Percentiles rank a stretch among this genome's conserved stretches.
phyloP scores from a whole-genome alignment of 1,140 invertebrate species.

The Chymomyza costata region DNA sequence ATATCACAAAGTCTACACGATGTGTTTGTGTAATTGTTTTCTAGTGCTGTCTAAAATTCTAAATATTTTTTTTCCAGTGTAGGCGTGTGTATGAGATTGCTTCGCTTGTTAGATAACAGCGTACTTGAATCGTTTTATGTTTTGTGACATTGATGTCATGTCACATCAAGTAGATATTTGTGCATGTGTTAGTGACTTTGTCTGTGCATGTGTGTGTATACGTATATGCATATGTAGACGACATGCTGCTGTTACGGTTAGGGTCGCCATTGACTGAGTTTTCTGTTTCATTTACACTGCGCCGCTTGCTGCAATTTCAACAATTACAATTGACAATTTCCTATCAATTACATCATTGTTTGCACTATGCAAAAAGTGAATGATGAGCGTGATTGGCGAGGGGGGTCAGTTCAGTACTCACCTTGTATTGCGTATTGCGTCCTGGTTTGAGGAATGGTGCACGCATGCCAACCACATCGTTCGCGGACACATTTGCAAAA shows the following conservation, averaged over 20 bases:
- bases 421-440: constrained; percentile 93
- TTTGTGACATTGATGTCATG: constrained; percentile 61
- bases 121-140: constrained; percentile 35
- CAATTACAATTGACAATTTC: constrained; percentile 20
- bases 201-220: constrained; percentile 6
- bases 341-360: constrained; percentile 25
- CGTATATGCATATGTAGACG: too few species aligned
- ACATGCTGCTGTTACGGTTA: constrained; percentile 16
- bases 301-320: background rate
- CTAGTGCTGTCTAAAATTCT: too few species aligned
- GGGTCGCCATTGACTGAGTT: constrained; percentile 4
- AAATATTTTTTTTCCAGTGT: too few species aligned
- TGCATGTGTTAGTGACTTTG: too few species aligned
- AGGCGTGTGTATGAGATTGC: too few species aligned
- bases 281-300: too few species aligned
- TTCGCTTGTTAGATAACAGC: constrained; percentile 11
- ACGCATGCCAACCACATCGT: constrained; percentile 90
- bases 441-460: constrained; percentile 94
- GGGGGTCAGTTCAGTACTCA: constrained; percentile 63
- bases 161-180: constrained; percentile 52
- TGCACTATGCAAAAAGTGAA: too few species aligned
- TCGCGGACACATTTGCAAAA: constrained; percentile 88
- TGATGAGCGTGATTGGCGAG: background rate
- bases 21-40: too few species aligned
- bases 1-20: too few species aligned